Evolutionary conservation across 35 echinoderm and acorn worm species (phyloP), one percentile per base, ranked within the genome.

Genomic region (Heliocidaris erythrogramma): DNA sequence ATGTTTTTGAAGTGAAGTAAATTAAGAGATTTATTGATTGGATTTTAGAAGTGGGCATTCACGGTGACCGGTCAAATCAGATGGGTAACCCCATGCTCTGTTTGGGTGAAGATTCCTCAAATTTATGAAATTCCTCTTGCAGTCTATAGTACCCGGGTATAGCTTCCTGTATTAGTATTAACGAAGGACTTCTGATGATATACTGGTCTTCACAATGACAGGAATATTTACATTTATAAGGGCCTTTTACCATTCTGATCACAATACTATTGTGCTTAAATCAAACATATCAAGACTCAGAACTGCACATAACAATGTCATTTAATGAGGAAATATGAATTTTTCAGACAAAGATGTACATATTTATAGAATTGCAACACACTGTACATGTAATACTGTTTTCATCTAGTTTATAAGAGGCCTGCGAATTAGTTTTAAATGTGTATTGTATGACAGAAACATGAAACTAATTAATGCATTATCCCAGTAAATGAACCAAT

Each of bases 21-120:
- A 89, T 42, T 89, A 32, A 32, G 30, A 24, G 14, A 42, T 89
- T 89, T 89, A 32, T 89, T 35, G 87, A 42, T 89, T 89, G 16
- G 31, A 32, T 89, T 89, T 89, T 0, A 48, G 87, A 30, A 48
- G 32, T 13, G 21, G 87, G 87, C 31, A 48, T 32, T 35, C n/a
- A n/a, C n/a, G 87, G 87, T 32, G 87, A 48, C 47, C 47, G 87
- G 87, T 89, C 47, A 89, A 89, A 13, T 89, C 17, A 89, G 31
- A 89, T 31, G 30, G 31, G 87, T 89, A 32, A 89, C 31, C 87
- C 42, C 87, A 17, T 48, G 18, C 32, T 89, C 47, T 13, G 32
- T 89, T 89, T 89, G 87, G 87, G 87, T 89, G 21, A 42, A 48
- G 87, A 89, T 89, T 89, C 87, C 87, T 17, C 12, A 47, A 89